Percentiles rank a stretch among this genome's conserved stretches.
These are phyloP conservation scores for Pseudobourletiella spinata DNA, from an alignment of 1,140 invertebrate genomes.

Conservation along the genomic window DNA sequence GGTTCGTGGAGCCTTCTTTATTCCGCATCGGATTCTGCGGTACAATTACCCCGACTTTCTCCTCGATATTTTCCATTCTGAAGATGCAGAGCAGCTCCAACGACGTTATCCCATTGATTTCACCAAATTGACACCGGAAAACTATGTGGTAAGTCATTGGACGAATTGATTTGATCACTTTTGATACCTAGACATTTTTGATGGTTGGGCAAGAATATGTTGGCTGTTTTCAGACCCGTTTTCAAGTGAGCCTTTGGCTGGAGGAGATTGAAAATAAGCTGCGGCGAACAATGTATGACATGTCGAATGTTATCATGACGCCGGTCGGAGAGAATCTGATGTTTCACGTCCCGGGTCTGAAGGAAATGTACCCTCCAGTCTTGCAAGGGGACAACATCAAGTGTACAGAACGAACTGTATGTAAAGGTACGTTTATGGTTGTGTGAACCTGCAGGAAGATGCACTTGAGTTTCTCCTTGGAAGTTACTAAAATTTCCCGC, in stretches of 20 bases:
- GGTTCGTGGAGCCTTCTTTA: slow-evolving; percentile 20
- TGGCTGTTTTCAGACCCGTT: slow-evolving; percentile 25
- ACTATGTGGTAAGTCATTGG: not conserved
- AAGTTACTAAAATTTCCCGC: not conserved
- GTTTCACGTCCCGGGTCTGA: slow-evolving; percentile 66
- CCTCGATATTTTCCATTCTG: slow-evolving; percentile 13
- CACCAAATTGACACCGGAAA: not conserved
- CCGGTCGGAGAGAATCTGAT: slow-evolving; percentile 53
- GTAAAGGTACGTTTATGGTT: not conserved
- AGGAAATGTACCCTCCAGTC: slow-evolving; percentile 74
- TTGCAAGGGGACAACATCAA: slow-evolving; percentile 64
- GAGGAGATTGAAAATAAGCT: slow-evolving; percentile 60
- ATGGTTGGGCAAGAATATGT: too few species aligned
- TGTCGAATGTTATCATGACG: slow-evolving; percentile 54
- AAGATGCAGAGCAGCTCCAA: not conserved
- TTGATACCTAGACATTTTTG: too few species aligned
- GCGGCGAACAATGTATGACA: slow-evolving; percentile 59
- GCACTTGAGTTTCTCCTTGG: not conserved
- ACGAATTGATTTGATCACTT: not conserved
- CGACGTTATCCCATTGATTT: not conserved
- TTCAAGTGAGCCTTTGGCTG: slow-evolving; percentile 65
- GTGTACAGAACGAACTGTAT: slow-evolving; percentile 40
- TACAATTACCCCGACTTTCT: too few species aligned
- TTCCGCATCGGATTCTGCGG: slow-evolving; percentile 30
- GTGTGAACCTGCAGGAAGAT: not conserved